Conservation (phyloP, 2,113 vertebrate species). For the Machaerirhynchus nigripectus region DNA sequence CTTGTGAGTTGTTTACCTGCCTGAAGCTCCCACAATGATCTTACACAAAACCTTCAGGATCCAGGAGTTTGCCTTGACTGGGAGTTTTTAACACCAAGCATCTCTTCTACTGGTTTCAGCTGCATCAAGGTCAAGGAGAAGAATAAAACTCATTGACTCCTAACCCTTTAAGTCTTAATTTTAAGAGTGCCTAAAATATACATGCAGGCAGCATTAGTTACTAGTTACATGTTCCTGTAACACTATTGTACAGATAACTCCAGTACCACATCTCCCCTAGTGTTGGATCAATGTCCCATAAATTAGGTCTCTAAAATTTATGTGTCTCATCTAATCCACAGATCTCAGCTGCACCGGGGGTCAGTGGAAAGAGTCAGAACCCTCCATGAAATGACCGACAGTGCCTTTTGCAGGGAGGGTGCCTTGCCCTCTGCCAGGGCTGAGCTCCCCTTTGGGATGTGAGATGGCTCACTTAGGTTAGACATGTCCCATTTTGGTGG, state of each 20-base stretch:
- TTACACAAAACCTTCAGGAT: neutral
- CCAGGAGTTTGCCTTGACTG: neutral
- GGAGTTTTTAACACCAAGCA: neutral
- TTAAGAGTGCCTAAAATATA: neutral
- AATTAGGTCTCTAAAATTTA: neutral
- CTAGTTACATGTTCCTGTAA: neutral
- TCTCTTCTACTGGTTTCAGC: neutral
- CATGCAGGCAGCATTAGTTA: neutral
- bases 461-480: neutral
- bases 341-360: neutral
- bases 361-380: neutral
- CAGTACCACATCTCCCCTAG: neutral
- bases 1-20: slow-evolving; percentile 36
- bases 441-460: neutral
- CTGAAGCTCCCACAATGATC: slow-evolving; percentile 11
- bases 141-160: neutral
- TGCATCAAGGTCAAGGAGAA: neutral
- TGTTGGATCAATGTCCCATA: neutral
- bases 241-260: neutral
- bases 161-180: neutral
- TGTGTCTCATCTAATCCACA: neutral
- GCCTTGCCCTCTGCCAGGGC: neutral
- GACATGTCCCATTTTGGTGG: neutral
- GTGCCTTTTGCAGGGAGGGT: neutral
- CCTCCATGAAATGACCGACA: rapidly evolving